Evolutionary conservation across 2,797 vertebrate genomes (phyloP), one percentile per base, ranked within the genome.

Genomic region (Esox lucius): DNA sequence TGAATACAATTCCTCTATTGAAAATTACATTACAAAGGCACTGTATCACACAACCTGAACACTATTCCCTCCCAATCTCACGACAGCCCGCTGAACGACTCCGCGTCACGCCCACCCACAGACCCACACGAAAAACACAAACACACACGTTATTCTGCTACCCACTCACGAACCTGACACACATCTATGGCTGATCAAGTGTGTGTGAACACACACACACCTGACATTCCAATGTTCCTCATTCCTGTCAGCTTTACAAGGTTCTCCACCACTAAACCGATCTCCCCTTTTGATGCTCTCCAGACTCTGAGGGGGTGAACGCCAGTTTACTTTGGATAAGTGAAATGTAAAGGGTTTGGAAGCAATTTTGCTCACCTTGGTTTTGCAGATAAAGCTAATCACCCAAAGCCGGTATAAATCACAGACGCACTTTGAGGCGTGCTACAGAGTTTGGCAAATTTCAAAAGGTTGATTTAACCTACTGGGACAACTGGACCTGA

Each of bases 1-100:
- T 31, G 31, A 31, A 31, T 31, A 31, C 28, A 31, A 31, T 31
- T 31, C 28, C 28, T 1, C 28, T 1, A 31, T 31, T 31, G 28
- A 1, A 31, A 31, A 31, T 31, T 1, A 31, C 28, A 31, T 31
- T 31, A 31, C 28, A 31, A 31, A 31, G 1, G 3, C 28, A 84
- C 82, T 72, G 39, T 79, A 87, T 88, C 83, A 84, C 78, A 65
- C 3, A 82, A 73, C 75, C 83, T 78, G 80, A 90, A 91, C 71
- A 82, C 71, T 87, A 91, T 90, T 90, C 82, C 75, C 80, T 70
- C 72, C 78, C 79, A 91, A 88, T 90, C 89, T 89, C 86, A 31
- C 70, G 0, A 68, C 86, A 82, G 83, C 87, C 83, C 80, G 53
- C 26, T 62, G 62, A 78, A 85, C 80, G n/a, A 42, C 53, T 64